Conservation (phyloP, 2,113 vertebrate species). For the Callocephalon fimbriatum region DNA sequence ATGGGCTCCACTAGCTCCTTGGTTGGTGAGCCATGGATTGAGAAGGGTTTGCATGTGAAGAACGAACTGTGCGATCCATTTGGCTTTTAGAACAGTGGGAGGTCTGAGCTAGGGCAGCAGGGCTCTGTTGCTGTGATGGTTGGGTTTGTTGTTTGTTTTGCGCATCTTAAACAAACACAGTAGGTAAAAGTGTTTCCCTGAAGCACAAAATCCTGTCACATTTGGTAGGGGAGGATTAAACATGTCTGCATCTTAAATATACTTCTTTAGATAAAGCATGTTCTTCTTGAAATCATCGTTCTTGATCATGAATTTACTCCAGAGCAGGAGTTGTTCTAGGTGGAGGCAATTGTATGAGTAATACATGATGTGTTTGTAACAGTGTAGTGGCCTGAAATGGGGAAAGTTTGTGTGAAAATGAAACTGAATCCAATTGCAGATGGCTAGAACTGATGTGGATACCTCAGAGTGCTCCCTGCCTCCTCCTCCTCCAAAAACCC, state of each 20-base stretch:
- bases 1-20: accelerated
- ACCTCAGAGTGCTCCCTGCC: not conserved
- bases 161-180: not conserved
- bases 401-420: not conserved
- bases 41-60: not conserved
- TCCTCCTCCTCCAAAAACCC: too few species aligned
- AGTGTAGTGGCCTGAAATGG: not conserved
- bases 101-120: not conserved
- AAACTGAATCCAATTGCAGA: not conserved
- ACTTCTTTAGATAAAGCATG: not conserved
- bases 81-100: accelerated
- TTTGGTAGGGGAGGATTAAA: not conserved
- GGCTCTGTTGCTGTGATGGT: accelerated
- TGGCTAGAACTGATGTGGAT: not conserved
- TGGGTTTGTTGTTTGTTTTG: not conserved
- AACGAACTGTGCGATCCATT: accelerated
- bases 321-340: not conserved
- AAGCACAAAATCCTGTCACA: not conserved
- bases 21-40: accelerated
- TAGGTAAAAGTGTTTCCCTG: not conserved
- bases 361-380: not conserved
- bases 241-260: not conserved
- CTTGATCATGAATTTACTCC: not conserved
- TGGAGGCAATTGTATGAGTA: not conserved
- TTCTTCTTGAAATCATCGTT: not conserved